Base-by-base conservation (phyloP, 2,888 invertebrate species). In the Monochamus alternatus region DNA sequence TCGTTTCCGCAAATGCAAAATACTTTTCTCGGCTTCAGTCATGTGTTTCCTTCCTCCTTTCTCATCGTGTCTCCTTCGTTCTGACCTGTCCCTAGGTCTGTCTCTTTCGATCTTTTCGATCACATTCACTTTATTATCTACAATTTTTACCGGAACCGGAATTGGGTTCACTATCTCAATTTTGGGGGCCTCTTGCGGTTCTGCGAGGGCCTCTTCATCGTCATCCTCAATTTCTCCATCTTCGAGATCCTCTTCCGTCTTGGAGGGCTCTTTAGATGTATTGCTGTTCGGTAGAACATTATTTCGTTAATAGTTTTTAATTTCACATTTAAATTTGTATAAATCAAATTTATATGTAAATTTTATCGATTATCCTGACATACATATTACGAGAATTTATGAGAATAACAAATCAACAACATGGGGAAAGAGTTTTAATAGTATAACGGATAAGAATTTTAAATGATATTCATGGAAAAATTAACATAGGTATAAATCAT, bases 171-270 rank as follows among this genome's bases (percentile, higher is more conserved):
- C 68, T 7, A 60, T 52, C 3, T 63, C 74, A 12, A 66, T 64
- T 67, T 73, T 74, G 22, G 75, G 71, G 8, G 71, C 58, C 63
- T 79, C 79, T 55, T 66, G 73, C 5, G 70, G 67, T 22, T 73
- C 73, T 10, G 66, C 60, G 30, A 79, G 62, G 7, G 74, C 22
- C 22, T 91, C 92, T 79, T 92, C 92, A 67, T 92, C 92, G 81
- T 92, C 92, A 64, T 92, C 92, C 80, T 95, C 95, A 82, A 96
- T 96, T 89, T 96, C 96, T 65, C 96, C 96, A 87, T 96, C 96
- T 89, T 97, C 96, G 43, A 81, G 78, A 12, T 83, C 84, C 65
- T 80, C 96, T 85, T 94, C 92, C 62, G 71, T 74, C 86, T 94
- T 92, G 69, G 75, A 75, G 22, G 81, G 72, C 51, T 77, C 74